Evolutionary conservation across 2,797 vertebrate species (phyloP).

Genomic region (Aphelocoma californica): DNA sequence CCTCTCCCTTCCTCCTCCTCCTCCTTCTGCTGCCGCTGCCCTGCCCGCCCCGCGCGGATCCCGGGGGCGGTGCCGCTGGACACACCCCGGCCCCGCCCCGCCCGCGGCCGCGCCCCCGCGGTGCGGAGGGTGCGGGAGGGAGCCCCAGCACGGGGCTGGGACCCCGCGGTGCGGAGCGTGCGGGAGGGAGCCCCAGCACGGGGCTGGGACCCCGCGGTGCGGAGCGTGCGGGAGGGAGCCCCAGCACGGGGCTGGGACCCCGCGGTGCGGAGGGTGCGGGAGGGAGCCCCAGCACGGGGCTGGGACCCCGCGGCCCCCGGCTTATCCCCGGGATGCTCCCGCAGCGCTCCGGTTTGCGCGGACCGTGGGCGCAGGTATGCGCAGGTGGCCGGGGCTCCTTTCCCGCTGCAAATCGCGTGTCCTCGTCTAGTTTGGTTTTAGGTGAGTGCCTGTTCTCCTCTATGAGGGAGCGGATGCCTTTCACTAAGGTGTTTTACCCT

Average conservation of each 20-base stretch:
- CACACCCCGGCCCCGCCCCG: conserved; percentile 60
- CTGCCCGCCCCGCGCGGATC: not conserved
- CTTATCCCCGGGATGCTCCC: not conserved
- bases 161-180: not conserved
- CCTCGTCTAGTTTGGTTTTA: not conserved
- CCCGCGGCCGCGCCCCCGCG: not conserved
- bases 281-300: accelerated
- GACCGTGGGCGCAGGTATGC: not conserved
- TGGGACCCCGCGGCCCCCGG: no score
- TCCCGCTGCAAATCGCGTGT: accelerated
- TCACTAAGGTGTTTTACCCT: not conserved
- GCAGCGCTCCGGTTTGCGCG: not conserved
- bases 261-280: not conserved
- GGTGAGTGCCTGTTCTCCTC: no score
- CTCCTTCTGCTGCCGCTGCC: not conserved
- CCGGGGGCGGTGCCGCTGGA: not conserved
- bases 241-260: accelerated
- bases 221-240: not conserved
- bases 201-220: not conserved
- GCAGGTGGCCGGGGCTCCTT: accelerated
- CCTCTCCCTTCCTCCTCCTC: not conserved
- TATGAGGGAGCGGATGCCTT: accelerated
- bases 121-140: not conserved
- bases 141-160: accelerated
- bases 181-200: no score